Conservation (phyloP, 2,113 vertebrate genomes). For the Atlantisia rogersi region DNA sequence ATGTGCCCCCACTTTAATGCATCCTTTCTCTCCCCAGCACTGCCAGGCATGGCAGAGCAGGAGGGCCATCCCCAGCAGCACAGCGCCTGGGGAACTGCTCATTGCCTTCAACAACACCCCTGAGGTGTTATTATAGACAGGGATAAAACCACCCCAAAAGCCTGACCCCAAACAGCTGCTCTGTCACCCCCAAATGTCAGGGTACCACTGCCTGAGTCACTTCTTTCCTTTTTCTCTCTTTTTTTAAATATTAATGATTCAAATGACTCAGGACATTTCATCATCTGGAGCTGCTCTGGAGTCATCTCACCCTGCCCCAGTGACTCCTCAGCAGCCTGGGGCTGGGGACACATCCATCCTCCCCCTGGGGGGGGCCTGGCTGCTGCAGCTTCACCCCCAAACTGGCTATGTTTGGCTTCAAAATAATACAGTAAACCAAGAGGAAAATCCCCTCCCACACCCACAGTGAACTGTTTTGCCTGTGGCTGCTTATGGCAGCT, state of each 20-base stretch:
- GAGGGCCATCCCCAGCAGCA: not conserved
- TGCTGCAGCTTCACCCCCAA: not conserved
- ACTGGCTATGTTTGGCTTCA: not conserved
- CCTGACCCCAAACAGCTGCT: not conserved
- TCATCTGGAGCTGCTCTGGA: not conserved
- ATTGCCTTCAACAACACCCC: not conserved
- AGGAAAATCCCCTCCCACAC: not conserved
- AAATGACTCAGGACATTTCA: constrained; percentile 41
- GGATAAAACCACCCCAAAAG: constrained; percentile 16
- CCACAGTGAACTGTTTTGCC: not conserved
- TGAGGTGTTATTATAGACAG: not conserved
- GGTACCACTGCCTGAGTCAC: not conserved
- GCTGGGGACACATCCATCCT: not conserved
- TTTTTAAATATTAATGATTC: not conserved
- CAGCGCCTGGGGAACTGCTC: not conserved
- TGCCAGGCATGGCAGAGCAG: not conserved
- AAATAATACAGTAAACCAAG: not conserved
- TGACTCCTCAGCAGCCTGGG: not conserved
- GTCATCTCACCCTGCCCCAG: constrained; percentile 30
- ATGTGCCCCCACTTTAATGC: not conserved
- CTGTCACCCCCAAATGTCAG: not conserved
- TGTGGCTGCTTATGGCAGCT: not conserved
- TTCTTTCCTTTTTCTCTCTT: not conserved
- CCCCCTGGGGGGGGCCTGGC: accelerated
- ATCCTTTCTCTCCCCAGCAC: not conserved